These are phyloP conservation scores for Shargacucullia verbasci DNA, from an alignment of 2,888 invertebrate species.

Conservation along the genomic window DNA sequence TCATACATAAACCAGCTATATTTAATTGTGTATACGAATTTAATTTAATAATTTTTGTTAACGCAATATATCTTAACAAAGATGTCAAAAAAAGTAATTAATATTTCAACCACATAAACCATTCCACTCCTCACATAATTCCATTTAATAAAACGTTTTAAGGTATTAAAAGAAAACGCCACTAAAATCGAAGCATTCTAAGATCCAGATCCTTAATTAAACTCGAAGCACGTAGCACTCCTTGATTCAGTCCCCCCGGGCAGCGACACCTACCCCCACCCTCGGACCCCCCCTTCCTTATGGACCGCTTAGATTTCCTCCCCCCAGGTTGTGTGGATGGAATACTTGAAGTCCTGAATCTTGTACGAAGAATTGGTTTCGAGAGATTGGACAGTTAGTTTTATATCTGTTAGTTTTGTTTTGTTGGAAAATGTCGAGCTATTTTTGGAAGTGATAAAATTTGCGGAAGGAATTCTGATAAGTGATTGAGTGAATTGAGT, in stretches of 20 bases:
- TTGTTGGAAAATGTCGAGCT: constrained; percentile 15
- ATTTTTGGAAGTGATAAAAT: neutral
- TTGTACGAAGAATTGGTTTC: constrained; percentile 86
- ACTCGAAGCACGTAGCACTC: constrained; percentile 87
- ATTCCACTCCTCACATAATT: constrained; percentile 48
- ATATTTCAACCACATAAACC: constrained; percentile 49
- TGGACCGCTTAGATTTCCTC: constrained; percentile 89
- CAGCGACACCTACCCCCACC: constrained; percentile 66
- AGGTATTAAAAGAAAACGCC: constrained; percentile 83
- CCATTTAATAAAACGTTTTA: constrained; percentile 60
- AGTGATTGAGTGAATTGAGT: neutral
- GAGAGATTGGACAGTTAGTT: constrained; percentile 83
- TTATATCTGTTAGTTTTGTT: constrained; percentile 70
- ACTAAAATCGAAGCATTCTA: constrained; percentile 87
- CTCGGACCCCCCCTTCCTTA: constrained; percentile 79
- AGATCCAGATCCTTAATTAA: constrained; percentile 87
- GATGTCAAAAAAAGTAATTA: constrained; percentile 6
- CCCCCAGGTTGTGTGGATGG: constrained; percentile 85
- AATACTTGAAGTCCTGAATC: constrained; percentile 87
- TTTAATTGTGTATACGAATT: neutral
- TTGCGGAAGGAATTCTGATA: neutral
- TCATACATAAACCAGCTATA: neutral
- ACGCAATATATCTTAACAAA: constrained; percentile 5
- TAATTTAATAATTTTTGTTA: neutral
- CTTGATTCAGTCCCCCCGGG: constrained; percentile 87